Evolutionary conservation across 2,113 vertebrate species (phyloP).

Genomic region (Caracal caracal): DNA sequence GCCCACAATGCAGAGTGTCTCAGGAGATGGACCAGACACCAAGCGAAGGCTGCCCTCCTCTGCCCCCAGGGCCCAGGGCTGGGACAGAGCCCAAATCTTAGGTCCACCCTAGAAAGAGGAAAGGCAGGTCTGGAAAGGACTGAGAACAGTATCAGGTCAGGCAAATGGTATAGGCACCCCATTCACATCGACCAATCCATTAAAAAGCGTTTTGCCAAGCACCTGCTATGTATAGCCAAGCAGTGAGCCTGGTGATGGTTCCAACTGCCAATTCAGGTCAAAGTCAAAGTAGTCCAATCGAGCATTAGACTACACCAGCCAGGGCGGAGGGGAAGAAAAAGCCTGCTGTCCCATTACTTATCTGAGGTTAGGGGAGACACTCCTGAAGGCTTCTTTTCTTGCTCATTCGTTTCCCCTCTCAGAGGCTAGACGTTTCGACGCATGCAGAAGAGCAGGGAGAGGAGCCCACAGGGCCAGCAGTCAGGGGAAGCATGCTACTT

Average conservation of each 20-base stretch:
- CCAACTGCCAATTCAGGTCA: constrained; percentile 52
- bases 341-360: background rate
- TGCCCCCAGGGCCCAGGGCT: background rate
- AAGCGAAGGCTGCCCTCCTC: background rate
- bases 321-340: background rate
- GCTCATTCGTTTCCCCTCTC: background rate
- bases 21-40: background rate
- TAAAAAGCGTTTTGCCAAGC: constrained; percentile 31
- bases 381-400: background rate
- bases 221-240: background rate
- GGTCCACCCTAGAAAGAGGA: background rate
- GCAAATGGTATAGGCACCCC: background rate
- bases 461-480: background rate
- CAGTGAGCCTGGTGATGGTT: background rate
- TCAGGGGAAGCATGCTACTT: too few relatives aligned
- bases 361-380: background rate
- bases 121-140: background rate
- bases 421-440: background rate
- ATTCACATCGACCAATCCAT: background rate
- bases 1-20: background rate
- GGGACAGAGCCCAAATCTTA: background rate
- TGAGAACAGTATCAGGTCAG: background rate
- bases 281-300: constrained; percentile 31
- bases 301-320: background rate
- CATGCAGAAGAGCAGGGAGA: background rate